Conservation (phyloP, 2,113 vertebrate genomes). For the Potamarius usumacintae region DNA sequence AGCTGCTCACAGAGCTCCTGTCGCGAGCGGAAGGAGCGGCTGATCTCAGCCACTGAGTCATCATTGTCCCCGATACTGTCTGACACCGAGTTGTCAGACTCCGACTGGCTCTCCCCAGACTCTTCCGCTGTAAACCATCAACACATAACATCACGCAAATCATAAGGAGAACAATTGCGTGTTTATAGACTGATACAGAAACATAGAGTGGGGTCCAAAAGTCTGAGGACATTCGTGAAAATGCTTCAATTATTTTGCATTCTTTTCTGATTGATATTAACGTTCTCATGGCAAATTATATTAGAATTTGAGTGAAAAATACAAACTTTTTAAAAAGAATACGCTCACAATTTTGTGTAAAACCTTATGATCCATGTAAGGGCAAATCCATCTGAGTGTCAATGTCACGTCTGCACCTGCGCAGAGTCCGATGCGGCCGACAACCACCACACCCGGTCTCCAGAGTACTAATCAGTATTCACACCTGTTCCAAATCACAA, state of each 20-base stretch:
- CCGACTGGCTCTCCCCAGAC: conserved; percentile 85
- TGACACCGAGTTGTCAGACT: conserved; percentile 92
- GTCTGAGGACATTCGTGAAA: not conserved
- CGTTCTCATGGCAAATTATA: not conserved
- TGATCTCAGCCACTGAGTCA: conserved; percentile 93
- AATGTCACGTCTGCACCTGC: too few relatives aligned
- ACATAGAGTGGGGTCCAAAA: not conserved
- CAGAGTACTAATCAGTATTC: too few relatives aligned
- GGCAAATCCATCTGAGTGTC: not conserved
- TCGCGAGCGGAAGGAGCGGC: conserved; percentile 91
- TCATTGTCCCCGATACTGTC: conserved; percentile 96
- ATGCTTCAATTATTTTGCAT: not conserved
- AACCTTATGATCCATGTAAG: not conserved
- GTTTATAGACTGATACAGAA: not conserved
- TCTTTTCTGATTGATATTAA: not conserved
- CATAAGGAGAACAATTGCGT: not conserved
- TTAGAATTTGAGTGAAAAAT: not conserved
- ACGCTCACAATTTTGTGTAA: not conserved
- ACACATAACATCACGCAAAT: conserved; percentile 9
- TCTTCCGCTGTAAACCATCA: conserved; percentile 74
- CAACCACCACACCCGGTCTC: too few relatives aligned
- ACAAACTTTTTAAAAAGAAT: not conserved
- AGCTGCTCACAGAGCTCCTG: conserved; percentile 97
- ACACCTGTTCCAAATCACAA: too few relatives aligned
- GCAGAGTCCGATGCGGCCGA: too few relatives aligned